Base-by-base conservation (phyloP, 2,888 invertebrate genomes). In the Gastrophysa polygoni region DNA sequence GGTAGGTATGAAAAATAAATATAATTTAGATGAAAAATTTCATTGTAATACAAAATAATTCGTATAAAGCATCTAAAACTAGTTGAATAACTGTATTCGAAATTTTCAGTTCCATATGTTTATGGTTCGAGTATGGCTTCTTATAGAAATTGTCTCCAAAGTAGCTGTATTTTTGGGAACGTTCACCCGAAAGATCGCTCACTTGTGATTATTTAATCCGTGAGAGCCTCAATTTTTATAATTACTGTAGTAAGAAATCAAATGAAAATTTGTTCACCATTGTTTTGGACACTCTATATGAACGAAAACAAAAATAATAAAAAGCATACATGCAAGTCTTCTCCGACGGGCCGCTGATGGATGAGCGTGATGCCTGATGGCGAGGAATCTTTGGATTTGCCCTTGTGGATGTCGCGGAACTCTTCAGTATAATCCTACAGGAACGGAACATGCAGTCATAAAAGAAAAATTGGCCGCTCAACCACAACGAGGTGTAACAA, bases 371-470 rank as follows among this genome's bases (percentile, higher is more conserved):
- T 96, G 74, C 95, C 95, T 77, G 94, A 92, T 75, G 95, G 93
- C 74, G 94, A 88, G 76, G 93, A 91, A 84, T 94, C 95, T 89
- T 94, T 95, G 76, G 92, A 92, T 86, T 93, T 95, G 81, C 94
- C 93, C 85, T 95, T 95, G 82, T 94, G 92, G 85, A 96, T 96
- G 86, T 96, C 96, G 80, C 96, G 90, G 86, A 96, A 96, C 85
- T 96, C 96, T 86, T 96, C 96, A 75, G 93, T 94, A 86, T 96
- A 96, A 85, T 96, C 96, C 96, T 96, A 88, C 76, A 81, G 83
- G 82, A 80, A 82, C 57, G 43, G 46, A 84, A 83, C 83, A 81
- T 77, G 80, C 78, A 73, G 71, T 64, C 66, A 69, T 71, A 74
- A 75, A 77, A 76, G 68, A 72, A 73, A 77, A 72, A 28, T 44